phyloP scores from a whole-genome alignment of 2,797 vertebrate species.

The Hyperoplus immaculatus region DNA sequence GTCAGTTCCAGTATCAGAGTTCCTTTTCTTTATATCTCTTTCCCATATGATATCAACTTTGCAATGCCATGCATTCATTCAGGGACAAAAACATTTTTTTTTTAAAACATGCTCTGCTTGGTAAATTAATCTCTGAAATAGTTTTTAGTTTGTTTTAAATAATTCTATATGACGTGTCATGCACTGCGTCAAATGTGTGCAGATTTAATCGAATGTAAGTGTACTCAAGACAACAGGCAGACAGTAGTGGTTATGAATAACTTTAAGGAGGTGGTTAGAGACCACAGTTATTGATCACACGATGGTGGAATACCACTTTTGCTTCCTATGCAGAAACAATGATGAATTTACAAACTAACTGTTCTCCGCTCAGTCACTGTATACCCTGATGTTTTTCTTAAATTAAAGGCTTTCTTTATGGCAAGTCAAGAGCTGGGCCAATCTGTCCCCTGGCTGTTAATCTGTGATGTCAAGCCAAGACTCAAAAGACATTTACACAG shows the following conservation, averaged over 20 bases:
- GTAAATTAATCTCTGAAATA: not conserved
- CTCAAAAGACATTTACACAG: conserved; percentile 50
- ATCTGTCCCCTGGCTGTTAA: conserved; percentile 67
- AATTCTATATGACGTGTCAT: not conserved
- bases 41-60: not conserved
- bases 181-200: not conserved
- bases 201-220: not conserved
- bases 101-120: not conserved
- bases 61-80: not conserved
- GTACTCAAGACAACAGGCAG: not conserved
- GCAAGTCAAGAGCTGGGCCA: conserved; percentile 23
- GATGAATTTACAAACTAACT: not conserved
- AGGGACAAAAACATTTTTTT: not conserved
- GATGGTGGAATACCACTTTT: not conserved
- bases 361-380: not conserved
- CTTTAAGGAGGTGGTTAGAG: not conserved
- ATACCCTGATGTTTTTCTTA: not conserved
- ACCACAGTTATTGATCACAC: conserved; percentile 6
- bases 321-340: conserved; percentile 5
- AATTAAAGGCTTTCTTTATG: conserved; percentile 9
- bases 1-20: not conserved
- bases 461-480: conserved; percentile 62
- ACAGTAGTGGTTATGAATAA: not conserved
- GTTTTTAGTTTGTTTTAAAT: not conserved
- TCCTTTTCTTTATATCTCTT: not conserved